Conservation (phyloP, 2,797 vertebrate species). For the Acipenser transmontanus region DNA sequence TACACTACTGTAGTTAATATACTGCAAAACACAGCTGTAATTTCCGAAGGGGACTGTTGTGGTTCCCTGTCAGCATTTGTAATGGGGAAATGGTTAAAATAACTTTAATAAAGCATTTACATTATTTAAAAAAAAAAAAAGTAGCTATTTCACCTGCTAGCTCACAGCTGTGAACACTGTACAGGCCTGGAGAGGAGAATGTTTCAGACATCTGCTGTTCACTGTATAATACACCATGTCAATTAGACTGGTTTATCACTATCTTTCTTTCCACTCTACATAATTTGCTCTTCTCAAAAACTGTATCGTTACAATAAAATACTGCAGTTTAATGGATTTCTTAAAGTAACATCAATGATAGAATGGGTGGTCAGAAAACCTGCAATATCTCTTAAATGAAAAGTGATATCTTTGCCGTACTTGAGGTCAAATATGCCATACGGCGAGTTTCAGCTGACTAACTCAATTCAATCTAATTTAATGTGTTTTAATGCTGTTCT, state of each 20-base stretch:
- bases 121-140: not conserved
- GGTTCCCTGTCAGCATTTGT: too few species aligned
- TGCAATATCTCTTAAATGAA: slow-evolving; percentile 44
- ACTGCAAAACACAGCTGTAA: too few species aligned
- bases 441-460: slow-evolving; percentile 37
- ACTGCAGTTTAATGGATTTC: slow-evolving; percentile 9
- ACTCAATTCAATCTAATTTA: slow-evolving; percentile 60
- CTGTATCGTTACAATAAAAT: slow-evolving; percentile 10
- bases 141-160: not conserved
- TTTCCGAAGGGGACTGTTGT: too few species aligned
- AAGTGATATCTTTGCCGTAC: slow-evolving; percentile 42
- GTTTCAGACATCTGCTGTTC: slow-evolving; percentile 17
- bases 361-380: slow-evolving; percentile 24
- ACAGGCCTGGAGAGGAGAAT: not conserved
- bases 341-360: slow-evolving; percentile 13
- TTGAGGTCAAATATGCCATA: slow-evolving; percentile 27
- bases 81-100: too few species aligned
- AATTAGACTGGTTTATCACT: not conserved
- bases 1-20: too few species aligned
- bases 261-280: not conserved
- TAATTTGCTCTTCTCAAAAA: slow-evolving; percentile 17
- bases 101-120: too few species aligned
- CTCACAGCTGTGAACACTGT: not conserved
- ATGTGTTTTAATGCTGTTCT: slow-evolving; percentile 56
- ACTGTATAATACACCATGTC: slow-evolving; percentile 8